A percentile compares a stretch with the other conserved stretches of the same genome.
These are phyloP conservation scores for Thaumatotibia leucotreta DNA, from an alignment of 1,140 invertebrate genomes.

Conservation along the genomic window DNA sequence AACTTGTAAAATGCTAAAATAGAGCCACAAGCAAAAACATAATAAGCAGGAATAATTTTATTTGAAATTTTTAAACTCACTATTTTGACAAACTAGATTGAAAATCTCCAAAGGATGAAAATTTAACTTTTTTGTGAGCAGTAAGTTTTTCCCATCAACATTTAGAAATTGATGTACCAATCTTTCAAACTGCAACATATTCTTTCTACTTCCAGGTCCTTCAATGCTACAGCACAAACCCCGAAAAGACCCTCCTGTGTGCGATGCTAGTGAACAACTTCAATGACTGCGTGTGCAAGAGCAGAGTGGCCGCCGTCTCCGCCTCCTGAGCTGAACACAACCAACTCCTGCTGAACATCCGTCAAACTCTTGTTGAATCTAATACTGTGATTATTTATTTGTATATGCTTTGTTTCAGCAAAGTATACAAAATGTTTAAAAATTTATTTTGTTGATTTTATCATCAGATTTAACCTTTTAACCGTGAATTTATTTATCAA, in stretches of 20 bases:
- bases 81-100: too few relatives aligned
- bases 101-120: too few relatives aligned
- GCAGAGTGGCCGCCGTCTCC: slow-evolving; percentile 56
- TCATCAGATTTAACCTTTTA: too few relatives aligned
- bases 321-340: slow-evolving; percentile 40
- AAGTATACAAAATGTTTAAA: neutral
- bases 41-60: too few relatives aligned
- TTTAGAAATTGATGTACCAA: too few relatives aligned
- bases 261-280: slow-evolving; percentile 69
- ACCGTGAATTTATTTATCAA: too few relatives aligned
- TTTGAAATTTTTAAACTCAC: too few relatives aligned
- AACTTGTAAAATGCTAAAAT: too few relatives aligned
- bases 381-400: neutral
- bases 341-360: neutral
- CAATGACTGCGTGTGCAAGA: slow-evolving; percentile 71
- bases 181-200: neutral
- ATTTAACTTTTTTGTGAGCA: too few relatives aligned
- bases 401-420: neutral
- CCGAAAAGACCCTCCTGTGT: slow-evolving; percentile 62
- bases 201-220: slow-evolving; percentile 48
- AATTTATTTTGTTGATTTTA: too few relatives aligned
- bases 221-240: slow-evolving; percentile 64
- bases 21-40: too few relatives aligned
- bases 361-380: neutral
- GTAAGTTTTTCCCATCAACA: neutral